phyloP scores from a whole-genome alignment of 2,113 vertebrate genomes.

The Psittacus erithacus region DNA sequence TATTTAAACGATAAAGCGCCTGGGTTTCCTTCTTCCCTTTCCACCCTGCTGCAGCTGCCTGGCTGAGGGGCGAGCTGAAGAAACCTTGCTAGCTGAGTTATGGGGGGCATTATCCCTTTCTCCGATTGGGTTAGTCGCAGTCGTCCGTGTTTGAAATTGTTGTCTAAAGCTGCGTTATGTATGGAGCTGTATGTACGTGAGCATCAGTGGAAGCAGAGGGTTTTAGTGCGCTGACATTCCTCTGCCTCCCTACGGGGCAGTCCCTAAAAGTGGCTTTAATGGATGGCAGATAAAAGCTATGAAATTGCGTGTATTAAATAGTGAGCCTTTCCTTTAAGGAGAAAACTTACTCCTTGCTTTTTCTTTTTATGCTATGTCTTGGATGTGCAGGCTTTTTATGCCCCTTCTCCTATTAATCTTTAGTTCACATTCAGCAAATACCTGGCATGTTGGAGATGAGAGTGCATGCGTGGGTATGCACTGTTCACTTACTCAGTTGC shows the following conservation, averaged over 20 bases:
- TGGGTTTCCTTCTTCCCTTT: rapidly evolving
- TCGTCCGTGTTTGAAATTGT: not conserved
- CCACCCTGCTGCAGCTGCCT: not conserved
- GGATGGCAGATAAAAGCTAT: not conserved
- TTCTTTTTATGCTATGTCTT: not conserved
- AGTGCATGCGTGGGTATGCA: not conserved
- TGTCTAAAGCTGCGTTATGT: not conserved
- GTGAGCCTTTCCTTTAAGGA: not conserved
- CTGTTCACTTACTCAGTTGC: not conserved
- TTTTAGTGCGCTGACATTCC: not conserved
- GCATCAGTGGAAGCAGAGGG: not conserved
- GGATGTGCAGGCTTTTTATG: not conserved
- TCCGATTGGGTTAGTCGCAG: not conserved
- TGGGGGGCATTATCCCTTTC: not conserved
- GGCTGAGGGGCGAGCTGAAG: not conserved
- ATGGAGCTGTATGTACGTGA: not conserved
- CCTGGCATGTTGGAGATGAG: not conserved
- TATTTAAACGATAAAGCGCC: too few species aligned
- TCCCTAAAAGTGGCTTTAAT: not conserved
- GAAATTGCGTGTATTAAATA: not conserved
- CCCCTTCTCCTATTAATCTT: not conserved
- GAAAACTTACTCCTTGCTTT: not conserved
- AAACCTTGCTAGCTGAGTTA: not conserved
- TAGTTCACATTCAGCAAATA: not conserved
- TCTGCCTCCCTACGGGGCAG: not conserved